These are phyloP conservation scores for Triplophysa siluroides DNA, from an alignment of 2,113 vertebrate species.

Conservation along the genomic window DNA sequence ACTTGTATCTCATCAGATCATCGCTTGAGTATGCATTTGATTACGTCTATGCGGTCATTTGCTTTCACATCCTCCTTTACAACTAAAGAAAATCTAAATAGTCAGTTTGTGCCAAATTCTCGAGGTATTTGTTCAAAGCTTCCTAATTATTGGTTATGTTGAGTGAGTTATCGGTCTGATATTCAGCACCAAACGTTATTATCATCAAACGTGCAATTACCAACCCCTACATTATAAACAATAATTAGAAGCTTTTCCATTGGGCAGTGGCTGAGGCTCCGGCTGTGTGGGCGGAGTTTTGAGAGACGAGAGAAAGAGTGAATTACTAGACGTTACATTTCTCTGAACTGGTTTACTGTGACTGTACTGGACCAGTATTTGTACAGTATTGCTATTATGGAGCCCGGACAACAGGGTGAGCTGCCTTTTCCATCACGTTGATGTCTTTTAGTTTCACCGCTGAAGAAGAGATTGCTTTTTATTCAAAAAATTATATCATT, in stretches of 20 bases:
- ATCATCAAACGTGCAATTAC: not conserved
- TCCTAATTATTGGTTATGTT: not conserved
- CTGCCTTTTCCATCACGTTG: not conserved
- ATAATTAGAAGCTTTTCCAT: not conserved
- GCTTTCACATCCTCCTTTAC: too few relatives aligned
- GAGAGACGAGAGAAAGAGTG: not conserved
- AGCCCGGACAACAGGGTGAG: constrained; percentile 74
- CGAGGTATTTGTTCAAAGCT: not conserved
- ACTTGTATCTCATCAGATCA: not conserved
- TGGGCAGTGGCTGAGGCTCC: not conserved
- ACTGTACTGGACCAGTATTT: constrained; percentile 41
- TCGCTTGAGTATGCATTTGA: not conserved
- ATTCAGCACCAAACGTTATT: not conserved
- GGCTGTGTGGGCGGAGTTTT: constrained; percentile 10
- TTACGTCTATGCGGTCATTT: too few relatives aligned
- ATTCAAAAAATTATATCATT: too few relatives aligned
- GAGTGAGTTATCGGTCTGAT: not conserved
- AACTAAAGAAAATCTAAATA: not conserved
- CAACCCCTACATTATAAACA: not conserved
- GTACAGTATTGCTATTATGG: constrained; percentile 61
- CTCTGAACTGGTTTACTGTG: constrained; percentile 8
- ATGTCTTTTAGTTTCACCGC: not conserved
- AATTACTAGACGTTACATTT: constrained; percentile 4
- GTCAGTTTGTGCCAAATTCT: too few relatives aligned
- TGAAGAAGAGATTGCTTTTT: not conserved